Evolutionary conservation across 2,797 vertebrate genomes (phyloP).

Genomic region (Leptoclinus maculatus): DNA sequence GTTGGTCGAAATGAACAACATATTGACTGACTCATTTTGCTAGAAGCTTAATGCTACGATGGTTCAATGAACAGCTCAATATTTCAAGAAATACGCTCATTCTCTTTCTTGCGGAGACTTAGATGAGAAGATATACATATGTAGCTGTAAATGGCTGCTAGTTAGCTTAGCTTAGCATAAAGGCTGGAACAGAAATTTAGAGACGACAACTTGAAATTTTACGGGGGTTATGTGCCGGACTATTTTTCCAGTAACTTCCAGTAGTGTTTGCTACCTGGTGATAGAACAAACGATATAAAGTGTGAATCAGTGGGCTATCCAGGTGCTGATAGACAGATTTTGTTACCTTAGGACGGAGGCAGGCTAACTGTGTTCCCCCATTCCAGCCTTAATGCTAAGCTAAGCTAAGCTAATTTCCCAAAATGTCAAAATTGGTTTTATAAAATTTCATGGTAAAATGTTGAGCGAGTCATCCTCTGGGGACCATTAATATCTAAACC

Average conservation of each 20-base stretch:
- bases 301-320: not conserved
- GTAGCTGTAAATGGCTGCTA: not conserved
- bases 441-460: not conserved
- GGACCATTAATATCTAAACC: not conserved
- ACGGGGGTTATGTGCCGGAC: not conserved
- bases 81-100: not conserved
- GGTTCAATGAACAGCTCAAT: constrained; percentile 1
- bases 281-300: not conserved
- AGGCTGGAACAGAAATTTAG: not conserved
- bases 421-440: not conserved
- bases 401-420: not conserved
- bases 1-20: not conserved
- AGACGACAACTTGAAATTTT: not conserved
- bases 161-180: constrained; percentile 11
- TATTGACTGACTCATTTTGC: not conserved
- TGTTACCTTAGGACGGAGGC: not conserved
- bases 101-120: not conserved
- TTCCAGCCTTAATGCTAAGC: not conserved
- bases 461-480: not conserved
- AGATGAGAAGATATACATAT: not conserved
- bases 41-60: not conserved
- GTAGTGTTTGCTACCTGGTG: not conserved
- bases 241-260: constrained; percentile 6
- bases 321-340: not conserved
- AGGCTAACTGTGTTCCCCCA: not conserved